These are phyloP conservation scores for Syrmaticus mikado DNA, from an alignment of 2,113 vertebrate species.

Conservation along the genomic window DNA sequence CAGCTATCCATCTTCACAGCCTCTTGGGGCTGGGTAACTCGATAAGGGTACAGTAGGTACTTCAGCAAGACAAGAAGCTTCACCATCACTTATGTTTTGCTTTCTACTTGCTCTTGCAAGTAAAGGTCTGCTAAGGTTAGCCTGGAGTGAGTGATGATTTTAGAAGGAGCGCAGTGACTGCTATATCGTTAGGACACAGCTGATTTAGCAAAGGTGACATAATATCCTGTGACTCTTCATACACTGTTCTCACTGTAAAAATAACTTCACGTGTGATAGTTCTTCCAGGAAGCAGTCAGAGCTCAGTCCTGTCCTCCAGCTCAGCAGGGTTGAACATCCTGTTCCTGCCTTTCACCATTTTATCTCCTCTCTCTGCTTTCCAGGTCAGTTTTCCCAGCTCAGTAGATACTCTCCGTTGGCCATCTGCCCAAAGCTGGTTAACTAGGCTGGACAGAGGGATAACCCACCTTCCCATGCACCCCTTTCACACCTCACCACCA, in stretches of 20 bases:
- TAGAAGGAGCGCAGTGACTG: neutral
- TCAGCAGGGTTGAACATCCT: neutral
- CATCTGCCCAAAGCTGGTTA: neutral
- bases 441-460: neutral
- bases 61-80: neutral
- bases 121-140: neutral
- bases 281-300: neutral
- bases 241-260: slow-evolving; percentile 32
- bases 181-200: neutral
- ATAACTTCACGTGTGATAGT: neutral
- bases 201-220: neutral
- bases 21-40: neutral
- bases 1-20: neutral
- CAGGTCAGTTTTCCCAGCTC: neutral
- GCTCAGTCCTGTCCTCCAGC: neutral
- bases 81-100: neutral
- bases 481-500: neutral
- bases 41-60: neutral
- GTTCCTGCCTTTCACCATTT: neutral
- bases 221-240: neutral
- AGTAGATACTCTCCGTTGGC: neutral
- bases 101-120: neutral
- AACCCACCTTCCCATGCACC: fast-evolving
- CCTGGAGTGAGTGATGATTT: neutral
- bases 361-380: neutral